A percentile compares a stretch with the other conserved stretches of the same genome.
Evolutionary conservation across 2,797 vertebrate species (phyloP).

Genomic region (Gobionotothen gibberifrons): DNA sequence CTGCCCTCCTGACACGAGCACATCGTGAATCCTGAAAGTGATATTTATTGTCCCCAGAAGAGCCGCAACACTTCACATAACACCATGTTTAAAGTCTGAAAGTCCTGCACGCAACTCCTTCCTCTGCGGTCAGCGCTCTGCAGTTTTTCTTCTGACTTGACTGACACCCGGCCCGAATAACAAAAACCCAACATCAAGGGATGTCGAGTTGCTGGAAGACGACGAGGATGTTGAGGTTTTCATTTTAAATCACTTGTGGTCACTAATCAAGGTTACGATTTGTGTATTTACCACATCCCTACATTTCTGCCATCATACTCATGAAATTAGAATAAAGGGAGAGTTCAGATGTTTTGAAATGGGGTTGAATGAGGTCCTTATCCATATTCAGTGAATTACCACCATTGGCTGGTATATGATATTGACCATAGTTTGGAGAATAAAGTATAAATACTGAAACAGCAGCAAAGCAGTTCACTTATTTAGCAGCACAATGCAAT

Average conservation of each 20-base stretch:
- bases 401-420: no score
- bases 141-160: constrained; percentile 48
- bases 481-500: no score
- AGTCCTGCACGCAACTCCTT: constrained; percentile 50
- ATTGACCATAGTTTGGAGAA: no score
- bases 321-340: not conserved
- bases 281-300: constrained; percentile 18
- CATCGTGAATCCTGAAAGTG: not conserved
- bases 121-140: constrained; percentile 52
- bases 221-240: constrained; percentile 50
- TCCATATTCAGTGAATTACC: no score
- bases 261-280: not conserved
- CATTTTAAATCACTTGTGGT: constrained; percentile 9
- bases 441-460: no score
- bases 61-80: constrained; percentile 8
- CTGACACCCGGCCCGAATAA: constrained; percentile 47
- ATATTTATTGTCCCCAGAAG: constrained; percentile 5
- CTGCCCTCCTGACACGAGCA: constrained; percentile 67
- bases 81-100: not conserved
- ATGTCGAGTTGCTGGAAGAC: constrained; percentile 32
- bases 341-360: no score
- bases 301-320: not conserved
- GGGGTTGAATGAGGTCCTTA: no score
- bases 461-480: no score
- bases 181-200: constrained; percentile 39